Base-by-base conservation (phyloP, 30 jellyfish, hydroid and myxozoan species). In the Hydra vulgaris region DNA sequence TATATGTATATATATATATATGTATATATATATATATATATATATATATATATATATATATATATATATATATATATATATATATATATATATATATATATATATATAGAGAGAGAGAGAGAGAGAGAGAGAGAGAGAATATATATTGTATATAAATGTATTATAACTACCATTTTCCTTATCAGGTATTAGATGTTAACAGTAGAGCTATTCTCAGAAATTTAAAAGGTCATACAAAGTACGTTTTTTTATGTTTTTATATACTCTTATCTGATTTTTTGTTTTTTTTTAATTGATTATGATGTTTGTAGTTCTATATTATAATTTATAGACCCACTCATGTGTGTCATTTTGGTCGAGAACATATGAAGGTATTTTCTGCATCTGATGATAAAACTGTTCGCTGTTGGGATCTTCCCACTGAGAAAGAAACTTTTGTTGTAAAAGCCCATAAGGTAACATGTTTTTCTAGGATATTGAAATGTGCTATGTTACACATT, bases 321-420 rank as follows among this genome's bases (percentile, higher is more conserved):
- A n/a, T 68, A 68, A 23, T 68, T 68, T 68, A 3, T 89, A 92
- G 99, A 76, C 95, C 99, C 21, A 79, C 90, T 15, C 96, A 87
- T 87, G 96, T 87, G 8, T 87, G 97, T 18, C 84, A 89, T 17
- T 92, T 92, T 53, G 78, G 85, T 54, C 80, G 87, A 18, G 86
- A 85, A 19, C 74, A 82, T 54, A 77, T 94, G 53, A 87, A 82
- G 21, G 84, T 92, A 18, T 80, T 70, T 52, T 92, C 99, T 21
- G 99, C 94, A 20, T 87, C 96, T 20, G 99, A 92, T 77, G 99
- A 92, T 54, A 83, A 83, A 83, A 87, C 95, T 7, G 83, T 92
- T 26, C 91, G 87, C 23, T 82, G 86, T 70, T 71, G 90, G 83
- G 99, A 92, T 69, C 76, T 92, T 1, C 96, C 99, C 0, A 87